Conservation (phyloP, 2,113 vertebrate species). For the Centropus unirufus region DNA sequence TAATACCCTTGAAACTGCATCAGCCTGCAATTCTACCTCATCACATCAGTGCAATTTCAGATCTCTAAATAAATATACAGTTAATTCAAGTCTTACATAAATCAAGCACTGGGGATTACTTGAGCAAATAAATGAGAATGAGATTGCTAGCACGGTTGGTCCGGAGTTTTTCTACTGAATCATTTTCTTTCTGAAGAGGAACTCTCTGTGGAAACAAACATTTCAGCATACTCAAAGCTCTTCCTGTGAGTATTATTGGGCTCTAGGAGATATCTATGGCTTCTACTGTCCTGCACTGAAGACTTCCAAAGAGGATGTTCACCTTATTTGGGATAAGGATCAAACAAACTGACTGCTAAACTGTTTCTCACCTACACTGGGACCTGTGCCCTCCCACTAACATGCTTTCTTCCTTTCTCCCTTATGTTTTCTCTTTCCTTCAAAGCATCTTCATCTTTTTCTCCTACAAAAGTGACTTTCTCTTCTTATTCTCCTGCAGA, state of each 20-base stretch:
- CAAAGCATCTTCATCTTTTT: not conserved
- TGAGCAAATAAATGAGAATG: constrained; percentile 61
- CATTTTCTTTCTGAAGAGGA: constrained; percentile 8
- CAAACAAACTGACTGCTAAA: not conserved
- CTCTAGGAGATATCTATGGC: not conserved
- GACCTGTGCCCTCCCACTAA: not conserved
- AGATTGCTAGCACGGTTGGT: not conserved
- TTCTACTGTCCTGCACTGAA: not conserved
- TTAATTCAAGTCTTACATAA: constrained; percentile 66
- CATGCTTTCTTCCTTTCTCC: not conserved
- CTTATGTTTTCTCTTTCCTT: not conserved
- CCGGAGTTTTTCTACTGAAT: not conserved
- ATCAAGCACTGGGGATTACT: constrained; percentile 66
- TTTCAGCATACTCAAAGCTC: not conserved
- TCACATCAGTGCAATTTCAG: constrained; percentile 47
- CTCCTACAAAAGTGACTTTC: not conserved
- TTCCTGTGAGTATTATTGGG: not conserved
- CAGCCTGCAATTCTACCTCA: constrained; percentile 55
- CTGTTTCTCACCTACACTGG: not conserved
- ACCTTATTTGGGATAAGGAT: accelerated
- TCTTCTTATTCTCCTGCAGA: not conserved
- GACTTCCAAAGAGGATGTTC: not conserved
- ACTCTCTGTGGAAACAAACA: not conserved
- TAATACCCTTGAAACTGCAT: constrained; percentile 58
- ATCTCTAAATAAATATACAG: constrained; percentile 62